A percentile compares a stretch with the other conserved stretches of the same genome.
Evolutionary conservation across 2,888 invertebrate species (phyloP).

Genomic region (Nasonovia ribisnigri): DNA sequence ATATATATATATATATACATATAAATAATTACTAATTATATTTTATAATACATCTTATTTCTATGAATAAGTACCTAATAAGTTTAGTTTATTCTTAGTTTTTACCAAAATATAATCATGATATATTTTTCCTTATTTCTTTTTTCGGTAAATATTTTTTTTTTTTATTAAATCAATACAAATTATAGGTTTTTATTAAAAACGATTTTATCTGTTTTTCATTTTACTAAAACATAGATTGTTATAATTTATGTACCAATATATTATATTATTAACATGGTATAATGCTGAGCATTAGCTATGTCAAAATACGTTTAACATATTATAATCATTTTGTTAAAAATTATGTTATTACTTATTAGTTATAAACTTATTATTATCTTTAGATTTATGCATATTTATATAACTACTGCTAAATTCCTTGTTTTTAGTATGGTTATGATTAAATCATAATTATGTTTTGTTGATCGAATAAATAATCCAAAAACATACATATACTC

Average conservation of each 20-base stretch:
- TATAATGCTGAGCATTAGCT: background rate
- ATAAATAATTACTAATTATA: background rate
- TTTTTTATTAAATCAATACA: background rate
- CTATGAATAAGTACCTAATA: background rate
- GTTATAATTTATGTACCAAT: background rate
- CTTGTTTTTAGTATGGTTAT: background rate
- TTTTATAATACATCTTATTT: background rate
- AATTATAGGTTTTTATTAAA: slow-evolving; percentile 1
- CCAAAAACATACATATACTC: background rate
- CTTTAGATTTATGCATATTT: background rate
- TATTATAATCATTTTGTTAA: background rate
- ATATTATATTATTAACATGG: background rate
- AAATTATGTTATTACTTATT: background rate
- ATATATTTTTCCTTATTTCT: background rate
- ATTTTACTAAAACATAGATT: background rate
- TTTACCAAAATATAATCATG: background rate
- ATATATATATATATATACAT: background rate
- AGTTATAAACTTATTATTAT: background rate
- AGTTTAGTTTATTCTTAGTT: background rate
- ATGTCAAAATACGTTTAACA: background rate
- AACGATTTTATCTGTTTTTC: background rate
- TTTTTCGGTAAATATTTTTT: background rate
- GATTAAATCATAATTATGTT: background rate
- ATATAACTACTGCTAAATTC: background rate
- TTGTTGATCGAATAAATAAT: background rate